Base-by-base conservation (phyloP, 2,888 invertebrate species). In the Conistra vaccinii region DNA sequence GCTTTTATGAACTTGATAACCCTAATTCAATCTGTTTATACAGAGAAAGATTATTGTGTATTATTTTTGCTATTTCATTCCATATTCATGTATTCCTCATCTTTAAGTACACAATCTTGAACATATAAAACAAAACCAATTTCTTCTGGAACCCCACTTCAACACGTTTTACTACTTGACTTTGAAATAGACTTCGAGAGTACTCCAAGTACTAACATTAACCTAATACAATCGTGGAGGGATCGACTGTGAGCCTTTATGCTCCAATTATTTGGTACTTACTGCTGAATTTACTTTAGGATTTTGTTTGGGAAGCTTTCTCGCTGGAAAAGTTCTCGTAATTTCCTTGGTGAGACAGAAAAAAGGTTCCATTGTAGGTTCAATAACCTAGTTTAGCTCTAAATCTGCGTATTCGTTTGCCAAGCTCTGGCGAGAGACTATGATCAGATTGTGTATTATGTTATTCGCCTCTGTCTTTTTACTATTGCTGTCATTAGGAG, bases 91-190 rank as follows among this genome's bases (percentile, higher is more conserved):
- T 68, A 29, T 58, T 58, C 39, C n/a, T 55, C 12, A n/a, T 17
- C 57, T 29, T 9, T n/a, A 48, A 48, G 14, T 29, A 42, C 48
- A 61, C 29, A 69, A 81, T 55, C 32, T 69, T 12, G 45, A 53
- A 73, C 32, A 66, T 32, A 57, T 57, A 65, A 75, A 79, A 68
- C 29, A 76, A 72, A 68, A 55, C 29, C 55, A 61, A 81, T 84
- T 73, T 74, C 77, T 73, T 65, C 23, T 66, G 42, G 26, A 55
- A 58, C 58, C 63, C 55, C 58, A 71, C 85, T 85, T 57, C 55
- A 71, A 75, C 87, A 86, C 80, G 85, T 74, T 80, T 84, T 60
- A 63, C 67, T 69, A 71, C 85, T 85, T 78, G 85, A 86, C 86
- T 82, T 80, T 76, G 80, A 72, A 83, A 78, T 58, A 66, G 66